These are phyloP conservation scores for Gobionotothen gibberifrons DNA, from an alignment of 2,797 vertebrate species.

Conservation along the genomic window DNA sequence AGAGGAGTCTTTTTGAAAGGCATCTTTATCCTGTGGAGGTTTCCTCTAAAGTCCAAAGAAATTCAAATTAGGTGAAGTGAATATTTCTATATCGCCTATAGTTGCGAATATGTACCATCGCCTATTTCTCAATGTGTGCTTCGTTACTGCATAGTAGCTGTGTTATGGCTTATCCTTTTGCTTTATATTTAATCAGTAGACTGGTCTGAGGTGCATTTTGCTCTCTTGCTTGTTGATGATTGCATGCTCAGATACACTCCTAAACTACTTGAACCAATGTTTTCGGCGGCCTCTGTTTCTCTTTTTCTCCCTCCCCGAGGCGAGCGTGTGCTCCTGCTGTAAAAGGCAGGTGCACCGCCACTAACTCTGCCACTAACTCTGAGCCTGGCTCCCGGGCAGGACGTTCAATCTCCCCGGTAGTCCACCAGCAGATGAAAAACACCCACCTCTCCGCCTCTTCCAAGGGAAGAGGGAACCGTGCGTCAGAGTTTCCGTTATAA, in stretches of 20 bases:
- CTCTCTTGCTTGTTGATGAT: neutral
- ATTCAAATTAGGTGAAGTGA: constrained; percentile 7
- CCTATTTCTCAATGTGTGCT: neutral
- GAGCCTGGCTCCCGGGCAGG: too few species aligned
- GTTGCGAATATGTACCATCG: neutral
- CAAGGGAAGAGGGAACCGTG: too few species aligned
- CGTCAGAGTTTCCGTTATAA: too few species aligned
- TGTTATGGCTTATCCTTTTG: neutral
- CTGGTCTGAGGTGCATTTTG: neutral
- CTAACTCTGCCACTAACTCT: too few species aligned
- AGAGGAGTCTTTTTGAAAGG: neutral
- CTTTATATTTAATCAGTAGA: neutral
- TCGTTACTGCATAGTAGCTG: neutral
- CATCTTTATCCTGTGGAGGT: constrained; percentile 3
- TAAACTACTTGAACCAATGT: neutral
- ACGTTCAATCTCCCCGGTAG: too few species aligned
- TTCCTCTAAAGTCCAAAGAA: neutral
- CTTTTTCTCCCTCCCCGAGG: too few species aligned
- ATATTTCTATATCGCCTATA: neutral
- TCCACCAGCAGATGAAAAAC: too few species aligned
- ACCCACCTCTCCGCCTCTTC: too few species aligned
- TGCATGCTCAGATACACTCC: neutral
- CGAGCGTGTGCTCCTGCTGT: too few species aligned
- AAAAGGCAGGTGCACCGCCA: too few species aligned
- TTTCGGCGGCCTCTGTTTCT: too few species aligned